Conservation (phyloP, 2,113 vertebrate species). For the Pteropus alecto region DNA sequence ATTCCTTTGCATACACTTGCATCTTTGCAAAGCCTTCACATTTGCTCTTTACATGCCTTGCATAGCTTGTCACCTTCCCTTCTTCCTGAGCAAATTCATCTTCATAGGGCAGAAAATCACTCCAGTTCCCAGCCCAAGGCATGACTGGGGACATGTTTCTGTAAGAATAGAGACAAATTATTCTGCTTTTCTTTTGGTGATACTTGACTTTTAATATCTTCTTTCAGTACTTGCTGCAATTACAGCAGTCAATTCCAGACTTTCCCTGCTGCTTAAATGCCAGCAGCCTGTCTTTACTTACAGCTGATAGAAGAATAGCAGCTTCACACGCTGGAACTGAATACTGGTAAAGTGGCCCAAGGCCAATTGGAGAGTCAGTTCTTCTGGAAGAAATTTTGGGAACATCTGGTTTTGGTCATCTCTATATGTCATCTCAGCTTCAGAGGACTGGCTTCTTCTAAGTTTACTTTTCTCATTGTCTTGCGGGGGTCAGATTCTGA, state of each 20-base stretch:
- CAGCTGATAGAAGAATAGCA: not conserved
- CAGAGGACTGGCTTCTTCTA: not conserved
- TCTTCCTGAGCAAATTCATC: not conserved
- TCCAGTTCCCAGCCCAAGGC: not conserved
- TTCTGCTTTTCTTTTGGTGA: conserved; percentile 14
- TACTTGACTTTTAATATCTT: conserved; percentile 45
- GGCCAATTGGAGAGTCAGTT: not conserved
- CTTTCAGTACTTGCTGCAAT: not conserved
- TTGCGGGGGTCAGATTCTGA: not conserved
- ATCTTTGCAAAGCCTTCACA: not conserved
- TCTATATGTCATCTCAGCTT: not conserved
- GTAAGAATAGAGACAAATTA: not conserved
- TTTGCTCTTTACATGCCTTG: not conserved
- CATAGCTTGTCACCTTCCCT: not conserved
- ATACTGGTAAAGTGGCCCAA: not conserved
- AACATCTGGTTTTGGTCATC: not conserved
- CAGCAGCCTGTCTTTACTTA: not conserved
- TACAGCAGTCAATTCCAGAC: not conserved
- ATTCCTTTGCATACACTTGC: not conserved
- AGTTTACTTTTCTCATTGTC: not conserved
- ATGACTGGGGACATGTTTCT: not conserved
- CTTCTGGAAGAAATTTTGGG: not conserved
- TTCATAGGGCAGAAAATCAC: not conserved
- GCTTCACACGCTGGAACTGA: not conserved
- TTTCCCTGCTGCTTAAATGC: conserved; percentile 5